These are phyloP conservation scores for Apantesis nais DNA, from an alignment of 2,888 invertebrate species.

Conservation along the genomic window DNA sequence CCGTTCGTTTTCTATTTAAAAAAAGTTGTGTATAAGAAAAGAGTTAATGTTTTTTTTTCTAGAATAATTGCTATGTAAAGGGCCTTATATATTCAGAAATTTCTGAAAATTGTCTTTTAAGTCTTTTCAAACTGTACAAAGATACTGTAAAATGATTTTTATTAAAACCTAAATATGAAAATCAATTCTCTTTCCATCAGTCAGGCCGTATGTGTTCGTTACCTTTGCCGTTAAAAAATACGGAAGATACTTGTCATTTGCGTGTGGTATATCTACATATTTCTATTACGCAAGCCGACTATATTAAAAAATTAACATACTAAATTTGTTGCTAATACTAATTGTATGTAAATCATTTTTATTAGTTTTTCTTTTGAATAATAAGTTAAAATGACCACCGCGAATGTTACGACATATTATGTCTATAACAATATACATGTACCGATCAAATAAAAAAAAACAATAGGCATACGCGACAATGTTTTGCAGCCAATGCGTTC, in stretches of 20 bases:
- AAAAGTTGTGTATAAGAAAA: not conserved
- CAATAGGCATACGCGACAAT: not conserved
- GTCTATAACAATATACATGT: not conserved
- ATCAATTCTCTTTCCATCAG: not conserved
- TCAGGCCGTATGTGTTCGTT: not conserved
- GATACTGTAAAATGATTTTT: not conserved
- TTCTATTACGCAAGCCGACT: not conserved
- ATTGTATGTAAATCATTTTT: slow-evolving; percentile 34
- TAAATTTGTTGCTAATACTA: slow-evolving; percentile 34
- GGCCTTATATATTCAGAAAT: not conserved
- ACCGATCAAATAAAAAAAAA: not conserved
- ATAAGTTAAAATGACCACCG: slow-evolving; percentile 1
- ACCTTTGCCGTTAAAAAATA: not conserved
- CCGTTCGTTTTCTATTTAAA: not conserved
- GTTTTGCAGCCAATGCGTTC: not conserved
- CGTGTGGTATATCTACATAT: slow-evolving; percentile 3
- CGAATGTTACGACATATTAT: not conserved
- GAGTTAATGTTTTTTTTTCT: not conserved
- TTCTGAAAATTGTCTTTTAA: not conserved
- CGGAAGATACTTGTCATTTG: not conserved
- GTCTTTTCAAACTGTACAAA: not conserved
- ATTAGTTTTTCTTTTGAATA: slow-evolving; percentile 1
- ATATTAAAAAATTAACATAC: slow-evolving; percentile 14
- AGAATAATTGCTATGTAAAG: not conserved
- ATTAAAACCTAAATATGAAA: not conserved